Evolutionary conservation across 30 jellyfish, hydroid and myxozoan genomes (phyloP).

Genomic region (Turritopsis rubra): DNA sequence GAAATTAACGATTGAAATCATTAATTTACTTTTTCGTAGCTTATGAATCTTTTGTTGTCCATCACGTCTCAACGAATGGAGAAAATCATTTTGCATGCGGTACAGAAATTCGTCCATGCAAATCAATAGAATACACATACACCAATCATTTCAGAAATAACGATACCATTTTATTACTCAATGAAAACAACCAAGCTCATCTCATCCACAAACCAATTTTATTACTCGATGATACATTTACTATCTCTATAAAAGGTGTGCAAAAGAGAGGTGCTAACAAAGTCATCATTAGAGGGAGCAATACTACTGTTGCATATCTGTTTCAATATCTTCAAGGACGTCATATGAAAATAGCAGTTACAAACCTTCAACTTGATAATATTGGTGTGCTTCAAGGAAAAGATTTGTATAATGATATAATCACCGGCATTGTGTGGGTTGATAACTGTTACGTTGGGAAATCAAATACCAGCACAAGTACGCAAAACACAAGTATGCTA

Average conservation of each 20-base stretch:
- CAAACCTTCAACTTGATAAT: not conserved
- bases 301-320: not conserved
- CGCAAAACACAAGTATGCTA: not conserved
- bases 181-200: not conserved
- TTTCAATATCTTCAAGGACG: not conserved
- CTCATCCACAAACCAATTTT: not conserved
- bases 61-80: not conserved
- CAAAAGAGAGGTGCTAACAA: not conserved
- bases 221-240: not conserved
- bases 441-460: not conserved
- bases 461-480: not conserved
- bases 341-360: not conserved
- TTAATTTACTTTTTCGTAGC: not conserved
- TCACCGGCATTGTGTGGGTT: not conserved
- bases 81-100: not conserved
- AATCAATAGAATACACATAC: not conserved
- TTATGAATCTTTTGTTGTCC: not conserved
- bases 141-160: not conserved
- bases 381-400: not conserved
- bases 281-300: not conserved
- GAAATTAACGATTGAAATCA: no score
- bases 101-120: not conserved
- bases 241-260: not conserved
- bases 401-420: not conserved
- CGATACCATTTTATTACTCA: not conserved